A percentile compares a stretch with the other conserved stretches of the same genome.
phyloP scores from a whole-genome alignment of 2,797 vertebrate genomes.

The Ctenopoma multispine region DNA sequence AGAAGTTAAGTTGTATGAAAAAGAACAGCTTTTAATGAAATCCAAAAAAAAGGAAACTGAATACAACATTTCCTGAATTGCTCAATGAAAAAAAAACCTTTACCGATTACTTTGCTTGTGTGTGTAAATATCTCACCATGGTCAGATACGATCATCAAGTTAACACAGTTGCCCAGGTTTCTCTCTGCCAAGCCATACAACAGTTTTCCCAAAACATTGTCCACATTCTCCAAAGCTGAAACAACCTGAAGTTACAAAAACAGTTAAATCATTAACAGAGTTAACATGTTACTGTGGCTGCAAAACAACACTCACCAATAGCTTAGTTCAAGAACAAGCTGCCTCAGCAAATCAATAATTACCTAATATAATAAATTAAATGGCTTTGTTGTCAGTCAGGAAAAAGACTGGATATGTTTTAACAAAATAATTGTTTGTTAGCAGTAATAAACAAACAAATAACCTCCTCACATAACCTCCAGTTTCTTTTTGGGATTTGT shows the following conservation, averaged over 20 bases:
- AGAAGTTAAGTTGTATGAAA: not conserved
- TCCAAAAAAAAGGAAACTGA: not conserved
- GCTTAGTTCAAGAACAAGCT: not conserved
- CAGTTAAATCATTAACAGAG: not conserved
- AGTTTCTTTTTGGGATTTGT: too few species aligned
- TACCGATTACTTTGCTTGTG: too few species aligned
- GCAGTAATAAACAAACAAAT: too few species aligned
- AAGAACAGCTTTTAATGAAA: not conserved
- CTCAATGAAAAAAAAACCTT: not conserved
- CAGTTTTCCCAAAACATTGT: constrained; percentile 87
- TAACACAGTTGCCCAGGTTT: constrained; percentile 89
- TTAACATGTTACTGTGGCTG: not conserved
- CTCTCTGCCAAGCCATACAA: constrained; percentile 91
- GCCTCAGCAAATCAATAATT: constrained; percentile 5
- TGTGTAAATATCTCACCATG: constrained; percentile 87
- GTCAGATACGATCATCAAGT: constrained; percentile 92
- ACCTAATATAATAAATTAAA: not conserved
- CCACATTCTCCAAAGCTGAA: constrained; percentile 87
- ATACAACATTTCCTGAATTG: not conserved
- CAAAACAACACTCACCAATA: not conserved
- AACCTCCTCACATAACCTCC: too few species aligned
- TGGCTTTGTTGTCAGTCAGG: not conserved
- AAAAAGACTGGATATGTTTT: too few species aligned
- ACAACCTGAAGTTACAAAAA: constrained; percentile 83
- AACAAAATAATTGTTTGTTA: too few species aligned